Percentiles rank a stretch among this genome's conserved stretches.
These are phyloP conservation scores for Trogon surrucura DNA, from an alignment of 2,113 vertebrate species.

Conservation along the genomic window DNA sequence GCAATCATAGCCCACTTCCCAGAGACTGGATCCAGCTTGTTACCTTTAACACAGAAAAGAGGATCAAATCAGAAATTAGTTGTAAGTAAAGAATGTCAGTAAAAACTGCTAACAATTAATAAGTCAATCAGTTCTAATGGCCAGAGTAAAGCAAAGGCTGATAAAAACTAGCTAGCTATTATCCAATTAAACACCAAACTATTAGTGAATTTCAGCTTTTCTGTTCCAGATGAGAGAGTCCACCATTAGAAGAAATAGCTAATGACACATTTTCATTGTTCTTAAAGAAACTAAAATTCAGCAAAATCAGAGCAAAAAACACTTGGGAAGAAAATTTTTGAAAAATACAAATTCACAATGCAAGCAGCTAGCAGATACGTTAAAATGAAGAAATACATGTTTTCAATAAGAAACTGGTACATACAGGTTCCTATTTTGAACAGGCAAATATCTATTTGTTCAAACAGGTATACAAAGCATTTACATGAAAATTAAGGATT, in stretches of 20 bases:
- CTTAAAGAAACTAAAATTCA: slow-evolving; percentile 9
- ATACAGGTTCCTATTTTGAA: not conserved
- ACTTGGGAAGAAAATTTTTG: not conserved
- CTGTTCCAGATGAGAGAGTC: not conserved
- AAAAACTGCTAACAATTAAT: not conserved
- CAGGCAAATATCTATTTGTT: not conserved
- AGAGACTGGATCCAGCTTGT: not conserved
- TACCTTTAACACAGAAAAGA: not conserved
- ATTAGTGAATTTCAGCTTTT: slow-evolving; percentile 19
- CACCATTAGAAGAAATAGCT: not conserved
- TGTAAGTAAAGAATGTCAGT: not conserved
- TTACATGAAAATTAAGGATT: not conserved
- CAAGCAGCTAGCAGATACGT: not conserved
- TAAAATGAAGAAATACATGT: not conserved
- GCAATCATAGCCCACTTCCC: not conserved
- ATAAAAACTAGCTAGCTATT: not conserved
- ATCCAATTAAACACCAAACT: slow-evolving; percentile 20
- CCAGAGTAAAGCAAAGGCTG: not conserved
- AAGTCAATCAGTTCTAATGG: not conserved
- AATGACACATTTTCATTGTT: not conserved
- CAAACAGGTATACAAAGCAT: not conserved
- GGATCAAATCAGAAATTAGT: not conserved
- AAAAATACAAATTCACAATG: not conserved
- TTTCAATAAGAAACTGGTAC: not conserved
- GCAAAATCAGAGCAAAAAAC: not conserved